Evolutionary conservation across 1,140 invertebrate genomes (phyloP).

Genomic region (Drosophila fuyamai): DNA sequence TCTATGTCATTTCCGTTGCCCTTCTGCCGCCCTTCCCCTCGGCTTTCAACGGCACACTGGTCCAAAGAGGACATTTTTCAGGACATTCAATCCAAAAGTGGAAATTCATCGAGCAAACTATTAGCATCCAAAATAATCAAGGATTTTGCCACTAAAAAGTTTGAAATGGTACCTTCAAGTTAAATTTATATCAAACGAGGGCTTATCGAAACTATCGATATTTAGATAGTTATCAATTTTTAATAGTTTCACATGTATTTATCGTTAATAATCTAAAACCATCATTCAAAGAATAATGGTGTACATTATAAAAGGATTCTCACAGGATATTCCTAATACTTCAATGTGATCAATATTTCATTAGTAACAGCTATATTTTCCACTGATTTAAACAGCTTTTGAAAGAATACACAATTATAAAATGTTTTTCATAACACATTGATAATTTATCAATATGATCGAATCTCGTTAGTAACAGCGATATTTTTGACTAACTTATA

Average conservation of each 20-base stretch:
- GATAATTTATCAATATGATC: neutral
- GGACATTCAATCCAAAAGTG: neutral
- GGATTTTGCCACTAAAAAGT: too few species aligned
- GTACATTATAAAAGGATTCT: too few species aligned
- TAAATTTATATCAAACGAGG: too few species aligned
- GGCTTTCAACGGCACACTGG: slow-evolving; percentile 9
- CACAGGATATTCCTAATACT: too few species aligned
- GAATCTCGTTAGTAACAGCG: neutral
- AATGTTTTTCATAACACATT: neutral
- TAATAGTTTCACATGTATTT: too few species aligned
- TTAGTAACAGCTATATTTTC: too few species aligned
- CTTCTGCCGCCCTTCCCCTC: neutral
- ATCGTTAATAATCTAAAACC: too few species aligned
- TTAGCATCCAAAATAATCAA: neutral
- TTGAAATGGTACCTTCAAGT: too few species aligned
- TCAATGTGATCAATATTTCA: too few species aligned
- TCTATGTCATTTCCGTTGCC: slow-evolving; percentile 74
- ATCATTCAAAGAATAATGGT: too few species aligned
- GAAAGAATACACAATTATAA: too few species aligned
- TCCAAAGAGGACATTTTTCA: neutral
- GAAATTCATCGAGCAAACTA: neutral
- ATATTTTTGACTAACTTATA: neutral
- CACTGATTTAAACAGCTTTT: too few species aligned
- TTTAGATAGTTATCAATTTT: neutral
- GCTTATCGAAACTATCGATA: neutral